phyloP scores from a whole-genome alignment of 1,140 invertebrate species.

The Drosophila sucinea region DNA sequence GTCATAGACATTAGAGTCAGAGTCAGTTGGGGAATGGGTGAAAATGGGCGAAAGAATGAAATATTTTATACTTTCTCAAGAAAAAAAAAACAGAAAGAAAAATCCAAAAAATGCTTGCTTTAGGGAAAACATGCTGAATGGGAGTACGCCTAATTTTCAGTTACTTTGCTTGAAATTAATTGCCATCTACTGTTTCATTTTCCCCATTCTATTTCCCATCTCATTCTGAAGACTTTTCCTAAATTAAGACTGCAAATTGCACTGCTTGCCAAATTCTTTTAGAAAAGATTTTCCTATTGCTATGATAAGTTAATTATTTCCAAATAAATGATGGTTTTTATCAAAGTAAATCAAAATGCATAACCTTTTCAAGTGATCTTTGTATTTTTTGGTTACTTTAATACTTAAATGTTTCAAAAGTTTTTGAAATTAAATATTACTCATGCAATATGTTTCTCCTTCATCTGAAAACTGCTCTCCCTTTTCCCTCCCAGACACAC shows the following conservation, averaged over 20 bases:
- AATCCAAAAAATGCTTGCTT: background rate
- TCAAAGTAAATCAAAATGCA: no score
- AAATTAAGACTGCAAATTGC: no score
- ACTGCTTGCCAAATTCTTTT: no score
- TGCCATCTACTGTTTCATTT: background rate
- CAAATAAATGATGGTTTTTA: no score
- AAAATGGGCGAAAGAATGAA: background rate
- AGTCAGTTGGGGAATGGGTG: conserved; percentile 6
- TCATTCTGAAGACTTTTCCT: no score
- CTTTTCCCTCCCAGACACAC: conserved; percentile 12
- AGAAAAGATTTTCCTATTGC: no score
- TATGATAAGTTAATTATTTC: no score
- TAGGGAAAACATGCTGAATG: background rate
- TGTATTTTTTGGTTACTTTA: no score
- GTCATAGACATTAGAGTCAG: conserved; percentile 48
- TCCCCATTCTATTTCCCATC: no score
- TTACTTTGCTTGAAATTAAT: background rate
- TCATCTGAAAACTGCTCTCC: background rate
- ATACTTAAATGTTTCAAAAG: background rate
- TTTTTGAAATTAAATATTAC: background rate
- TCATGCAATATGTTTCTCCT: background rate
- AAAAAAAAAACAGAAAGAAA: background rate
- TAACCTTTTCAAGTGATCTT: no score
- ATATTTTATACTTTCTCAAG: conserved; percentile 7
- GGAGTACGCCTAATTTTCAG: background rate